phyloP scores from a whole-genome alignment of 1,140 invertebrate species.

The Delia radicum region DNA sequence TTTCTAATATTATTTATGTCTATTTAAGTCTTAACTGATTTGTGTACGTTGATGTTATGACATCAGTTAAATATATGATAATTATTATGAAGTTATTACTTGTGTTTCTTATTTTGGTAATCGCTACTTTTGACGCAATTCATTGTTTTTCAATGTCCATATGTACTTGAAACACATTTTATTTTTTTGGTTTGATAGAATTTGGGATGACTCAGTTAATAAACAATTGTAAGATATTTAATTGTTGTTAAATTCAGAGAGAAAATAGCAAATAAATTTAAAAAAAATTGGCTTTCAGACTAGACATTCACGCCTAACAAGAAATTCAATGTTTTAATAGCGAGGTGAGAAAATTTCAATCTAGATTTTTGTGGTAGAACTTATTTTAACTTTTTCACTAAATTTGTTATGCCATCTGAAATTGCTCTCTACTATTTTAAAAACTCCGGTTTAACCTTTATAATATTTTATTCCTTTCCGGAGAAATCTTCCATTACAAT shows the following conservation, averaged over 20 bases:
- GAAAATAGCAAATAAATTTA: neutral
- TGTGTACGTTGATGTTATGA: neutral
- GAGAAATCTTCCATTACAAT: too few species aligned
- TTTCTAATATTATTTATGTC: neutral
- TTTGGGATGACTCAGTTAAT: neutral
- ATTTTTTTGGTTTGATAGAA: neutral
- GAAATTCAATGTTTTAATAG: too few species aligned
- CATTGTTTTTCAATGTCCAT: neutral
- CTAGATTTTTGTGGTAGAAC: too few species aligned
- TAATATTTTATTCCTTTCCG: too few species aligned
- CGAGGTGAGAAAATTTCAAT: too few species aligned
- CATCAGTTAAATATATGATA: neutral
- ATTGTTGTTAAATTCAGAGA: neutral
- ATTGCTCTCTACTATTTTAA: too few species aligned
- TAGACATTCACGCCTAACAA: too few species aligned
- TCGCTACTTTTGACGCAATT: slow-evolving; percentile 11
- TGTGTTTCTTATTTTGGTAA: neutral
- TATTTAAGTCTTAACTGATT: neutral
- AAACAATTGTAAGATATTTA: too few species aligned
- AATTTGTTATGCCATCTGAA: too few species aligned
- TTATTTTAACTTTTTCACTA: too few species aligned
- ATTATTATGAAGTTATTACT: neutral
- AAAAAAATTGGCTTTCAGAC: too few species aligned
- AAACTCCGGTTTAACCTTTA: too few species aligned
- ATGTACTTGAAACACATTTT: neutral